These are phyloP conservation scores for Nothoprocta pentlandii DNA, from an alignment of 2,113 vertebrate genomes.

Conservation along the genomic window DNA sequence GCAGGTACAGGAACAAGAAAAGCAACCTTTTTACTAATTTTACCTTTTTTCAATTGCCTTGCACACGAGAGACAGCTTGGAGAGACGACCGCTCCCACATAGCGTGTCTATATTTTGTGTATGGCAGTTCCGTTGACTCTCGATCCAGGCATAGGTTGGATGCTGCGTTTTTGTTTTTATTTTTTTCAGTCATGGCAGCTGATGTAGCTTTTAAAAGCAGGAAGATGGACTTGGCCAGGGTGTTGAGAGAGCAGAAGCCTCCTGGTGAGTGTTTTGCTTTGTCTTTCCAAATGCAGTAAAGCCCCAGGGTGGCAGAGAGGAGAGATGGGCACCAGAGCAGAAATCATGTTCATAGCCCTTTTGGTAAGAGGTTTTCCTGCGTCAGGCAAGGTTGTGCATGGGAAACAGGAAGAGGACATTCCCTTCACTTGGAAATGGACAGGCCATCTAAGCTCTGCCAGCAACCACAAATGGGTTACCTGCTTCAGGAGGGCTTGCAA, in stretches of 20 bases:
- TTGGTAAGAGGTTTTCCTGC: rapidly evolving
- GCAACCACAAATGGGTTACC: neutral
- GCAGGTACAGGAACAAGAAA: neutral
- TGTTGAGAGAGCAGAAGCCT: rapidly evolving
- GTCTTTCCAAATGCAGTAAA: neutral
- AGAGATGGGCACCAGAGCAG: neutral
- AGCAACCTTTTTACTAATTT: neutral
- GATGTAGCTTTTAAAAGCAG: neutral
- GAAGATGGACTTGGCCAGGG: rapidly evolving
- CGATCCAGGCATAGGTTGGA: rapidly evolving
- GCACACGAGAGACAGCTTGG: neutral
- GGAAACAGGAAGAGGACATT: neutral
- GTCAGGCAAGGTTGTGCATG: neutral
- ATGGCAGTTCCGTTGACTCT: rapidly evolving
- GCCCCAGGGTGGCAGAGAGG: neutral
- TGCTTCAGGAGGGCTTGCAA: neutral
- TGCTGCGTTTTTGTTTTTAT: neutral
- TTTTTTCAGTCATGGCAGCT: rapidly evolving
- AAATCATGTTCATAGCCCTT: rapidly evolving
- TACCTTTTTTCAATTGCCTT: neutral
- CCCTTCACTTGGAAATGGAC: neutral
- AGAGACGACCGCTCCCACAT: too few species aligned
- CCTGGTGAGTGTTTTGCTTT: neutral
- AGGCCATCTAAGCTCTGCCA: neutral
- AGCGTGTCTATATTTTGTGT: neutral